Conservation (phyloP, 2,888 invertebrate genomes). For the Serripes groenlandicus region DNA sequence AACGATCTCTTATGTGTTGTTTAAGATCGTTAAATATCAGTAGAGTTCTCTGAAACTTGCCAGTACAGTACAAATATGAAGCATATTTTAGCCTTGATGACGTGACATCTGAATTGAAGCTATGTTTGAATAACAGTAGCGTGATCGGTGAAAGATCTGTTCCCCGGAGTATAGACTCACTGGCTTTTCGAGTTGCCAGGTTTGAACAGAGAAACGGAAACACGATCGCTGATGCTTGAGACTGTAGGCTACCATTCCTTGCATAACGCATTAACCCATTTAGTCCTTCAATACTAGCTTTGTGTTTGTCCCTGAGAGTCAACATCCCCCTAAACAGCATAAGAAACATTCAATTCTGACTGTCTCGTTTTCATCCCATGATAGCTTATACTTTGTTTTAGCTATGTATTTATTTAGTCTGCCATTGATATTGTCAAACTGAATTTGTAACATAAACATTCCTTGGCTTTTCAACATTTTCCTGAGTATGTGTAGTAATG, state of each 20-base stretch:
- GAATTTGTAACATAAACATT: background rate
- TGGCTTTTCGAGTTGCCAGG: background rate
- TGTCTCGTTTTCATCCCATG: background rate
- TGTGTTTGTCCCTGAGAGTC: background rate
- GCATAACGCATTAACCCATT: background rate
- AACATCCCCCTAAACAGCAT: background rate
- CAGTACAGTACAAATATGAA: background rate
- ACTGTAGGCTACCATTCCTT: background rate
- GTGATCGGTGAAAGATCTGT: background rate
- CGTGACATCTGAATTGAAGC: background rate
- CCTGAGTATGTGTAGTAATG: background rate
- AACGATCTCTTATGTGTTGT: too few species aligned
- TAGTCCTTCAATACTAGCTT: background rate
- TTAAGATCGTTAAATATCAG: background rate
- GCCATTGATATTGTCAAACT: background rate
- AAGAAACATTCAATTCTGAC: too few species aligned
- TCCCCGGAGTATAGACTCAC: background rate
- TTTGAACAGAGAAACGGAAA: background rate
- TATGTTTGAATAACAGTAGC: background rate
- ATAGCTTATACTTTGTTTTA: background rate
- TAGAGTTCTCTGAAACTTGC: background rate
- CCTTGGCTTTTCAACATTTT: background rate
- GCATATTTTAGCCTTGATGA: constrained; percentile 2
- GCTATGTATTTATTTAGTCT: background rate
- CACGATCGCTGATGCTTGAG: background rate